Conservation (phyloP, 2,113 vertebrate genomes). For the Prinia subflava region DNA sequence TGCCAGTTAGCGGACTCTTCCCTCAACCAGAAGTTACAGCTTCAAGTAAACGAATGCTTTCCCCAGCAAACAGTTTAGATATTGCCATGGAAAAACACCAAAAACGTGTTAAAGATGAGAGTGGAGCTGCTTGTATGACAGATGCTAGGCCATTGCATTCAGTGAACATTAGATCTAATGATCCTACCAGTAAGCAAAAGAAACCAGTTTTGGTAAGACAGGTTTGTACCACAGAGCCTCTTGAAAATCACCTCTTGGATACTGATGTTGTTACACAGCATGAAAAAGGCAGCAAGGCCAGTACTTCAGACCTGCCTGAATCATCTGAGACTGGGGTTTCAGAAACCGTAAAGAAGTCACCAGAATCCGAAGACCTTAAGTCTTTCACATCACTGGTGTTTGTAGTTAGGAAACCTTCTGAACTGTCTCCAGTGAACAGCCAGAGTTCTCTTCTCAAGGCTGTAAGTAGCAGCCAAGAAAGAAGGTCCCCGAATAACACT, state of each 20-base stretch:
- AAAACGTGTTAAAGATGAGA: conserved; percentile 95
- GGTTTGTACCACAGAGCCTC: conserved; percentile 90
- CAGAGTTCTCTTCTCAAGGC: conserved; percentile 68
- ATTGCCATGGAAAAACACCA: conserved; percentile 99
- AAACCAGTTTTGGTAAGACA: conserved; percentile 91
- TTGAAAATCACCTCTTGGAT: conserved; percentile 80
- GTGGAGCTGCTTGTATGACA: conserved; percentile 82
- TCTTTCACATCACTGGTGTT: conserved; percentile 12
- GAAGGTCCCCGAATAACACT: conserved; percentile 67
- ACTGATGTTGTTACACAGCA: conserved; percentile 71
- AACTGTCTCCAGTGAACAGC: conserved; percentile 49
- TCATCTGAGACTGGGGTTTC: conserved; percentile 58
- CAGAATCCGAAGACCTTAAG: conserved; percentile 71
- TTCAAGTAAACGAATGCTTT: conserved; percentile 97
- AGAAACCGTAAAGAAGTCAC: conserved; percentile 64
- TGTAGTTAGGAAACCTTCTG: conserved; percentile 51
- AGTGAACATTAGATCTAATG: conserved; percentile 74
- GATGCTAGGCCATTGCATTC: conserved; percentile 77
- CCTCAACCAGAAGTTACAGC: conserved; percentile 90
- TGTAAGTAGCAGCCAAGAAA: conserved; percentile 75
- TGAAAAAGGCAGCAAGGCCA: conserved; percentile 55
- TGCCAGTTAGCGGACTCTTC: conserved; percentile 83
- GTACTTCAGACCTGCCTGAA: conserved; percentile 40
- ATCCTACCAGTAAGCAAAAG: conserved; percentile 79
- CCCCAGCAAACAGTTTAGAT: conserved; percentile 96